Conservation (phyloP, 2,888 invertebrate genomes). For the Sesamia inferens region DNA sequence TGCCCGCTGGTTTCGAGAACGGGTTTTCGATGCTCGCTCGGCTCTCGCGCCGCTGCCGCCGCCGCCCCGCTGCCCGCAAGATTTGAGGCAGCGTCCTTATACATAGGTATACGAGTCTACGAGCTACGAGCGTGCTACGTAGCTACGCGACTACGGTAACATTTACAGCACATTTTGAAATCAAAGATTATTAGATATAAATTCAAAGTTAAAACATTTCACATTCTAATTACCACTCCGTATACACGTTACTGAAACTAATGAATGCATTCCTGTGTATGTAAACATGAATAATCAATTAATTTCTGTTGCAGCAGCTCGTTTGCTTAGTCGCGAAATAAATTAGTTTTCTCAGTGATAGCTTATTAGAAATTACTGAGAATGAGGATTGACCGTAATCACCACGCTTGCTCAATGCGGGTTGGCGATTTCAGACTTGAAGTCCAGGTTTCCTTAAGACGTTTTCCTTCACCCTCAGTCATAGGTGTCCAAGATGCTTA, state of each 20-base stretch:
- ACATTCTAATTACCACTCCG: neutral
- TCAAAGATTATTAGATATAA: neutral
- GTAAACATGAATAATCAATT: slow-evolving; percentile 21
- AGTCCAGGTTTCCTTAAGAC: too few relatives aligned
- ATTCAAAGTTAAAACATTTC: slow-evolving; percentile 7
- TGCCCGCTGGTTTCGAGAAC: too few relatives aligned
- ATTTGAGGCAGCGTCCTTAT: too few relatives aligned
- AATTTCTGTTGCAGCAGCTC: slow-evolving; percentile 10
- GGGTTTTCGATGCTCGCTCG: too few relatives aligned
- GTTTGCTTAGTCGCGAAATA: neutral
- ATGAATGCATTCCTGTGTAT: slow-evolving; percentile 6
- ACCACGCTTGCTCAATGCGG: too few relatives aligned
- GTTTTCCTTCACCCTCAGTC: too few relatives aligned
- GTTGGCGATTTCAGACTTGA: too few relatives aligned
- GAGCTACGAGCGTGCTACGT: slow-evolving; percentile 2
- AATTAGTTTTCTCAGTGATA: slow-evolving; percentile 1
- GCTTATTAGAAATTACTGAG: slow-evolving; percentile 7
- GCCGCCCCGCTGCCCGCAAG: too few relatives aligned
- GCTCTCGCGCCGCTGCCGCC: too few relatives aligned
- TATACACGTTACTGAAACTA: slow-evolving; percentile 6
- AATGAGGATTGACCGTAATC: too few relatives aligned
- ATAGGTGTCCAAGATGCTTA: too few relatives aligned
- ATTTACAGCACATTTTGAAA: neutral
- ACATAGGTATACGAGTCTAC: neutral
- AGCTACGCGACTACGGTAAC: neutral